These are phyloP conservation scores for Abramis brama DNA, from an alignment of 2,113 vertebrate species.

Conservation along the genomic window DNA sequence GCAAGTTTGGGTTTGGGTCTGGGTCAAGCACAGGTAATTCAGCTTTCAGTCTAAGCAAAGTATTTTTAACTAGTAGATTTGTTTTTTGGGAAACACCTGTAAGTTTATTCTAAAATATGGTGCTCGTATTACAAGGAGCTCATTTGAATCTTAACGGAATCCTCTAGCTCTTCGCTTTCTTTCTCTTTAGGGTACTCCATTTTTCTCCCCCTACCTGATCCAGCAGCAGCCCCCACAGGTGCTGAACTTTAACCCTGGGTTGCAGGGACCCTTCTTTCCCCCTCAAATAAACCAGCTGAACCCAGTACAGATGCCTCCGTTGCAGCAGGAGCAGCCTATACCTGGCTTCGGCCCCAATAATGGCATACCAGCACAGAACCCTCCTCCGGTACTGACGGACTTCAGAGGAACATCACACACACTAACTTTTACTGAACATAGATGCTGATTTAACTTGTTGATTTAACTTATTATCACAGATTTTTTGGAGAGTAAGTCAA, in stretches of 20 bases:
- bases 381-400: slow-evolving; percentile 67
- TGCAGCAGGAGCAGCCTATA: slow-evolving; percentile 70
- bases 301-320: slow-evolving; percentile 62
- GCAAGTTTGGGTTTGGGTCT: slow-evolving; percentile 63
- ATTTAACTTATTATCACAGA: not conserved
- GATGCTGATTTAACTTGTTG: too few species aligned
- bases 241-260: slow-evolving; percentile 72
- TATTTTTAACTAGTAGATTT: too few species aligned
- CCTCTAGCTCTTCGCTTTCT: not conserved
- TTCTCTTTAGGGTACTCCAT: slow-evolving; percentile 60
- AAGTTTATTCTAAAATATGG: not conserved
- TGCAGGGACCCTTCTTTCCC: slow-evolving; percentile 69
- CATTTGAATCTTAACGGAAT: not conserved
- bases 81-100: too few species aligned
- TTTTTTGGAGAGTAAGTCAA: not conserved
- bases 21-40: slow-evolving; percentile 60
- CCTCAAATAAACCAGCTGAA: slow-evolving; percentile 70
- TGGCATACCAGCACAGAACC: slow-evolving; percentile 63
- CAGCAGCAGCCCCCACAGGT: slow-evolving; percentile 74
- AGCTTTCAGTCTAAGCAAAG: not conserved
- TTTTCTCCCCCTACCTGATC: slow-evolving; percentile 70
- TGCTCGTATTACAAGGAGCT: not conserved
- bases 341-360: slow-evolving; percentile 64
- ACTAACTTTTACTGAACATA: not conserved
- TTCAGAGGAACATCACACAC: not conserved